Evolutionary conservation across 1,140 invertebrate genomes (phyloP).

Genomic region (Phocides pigmalion): DNA sequence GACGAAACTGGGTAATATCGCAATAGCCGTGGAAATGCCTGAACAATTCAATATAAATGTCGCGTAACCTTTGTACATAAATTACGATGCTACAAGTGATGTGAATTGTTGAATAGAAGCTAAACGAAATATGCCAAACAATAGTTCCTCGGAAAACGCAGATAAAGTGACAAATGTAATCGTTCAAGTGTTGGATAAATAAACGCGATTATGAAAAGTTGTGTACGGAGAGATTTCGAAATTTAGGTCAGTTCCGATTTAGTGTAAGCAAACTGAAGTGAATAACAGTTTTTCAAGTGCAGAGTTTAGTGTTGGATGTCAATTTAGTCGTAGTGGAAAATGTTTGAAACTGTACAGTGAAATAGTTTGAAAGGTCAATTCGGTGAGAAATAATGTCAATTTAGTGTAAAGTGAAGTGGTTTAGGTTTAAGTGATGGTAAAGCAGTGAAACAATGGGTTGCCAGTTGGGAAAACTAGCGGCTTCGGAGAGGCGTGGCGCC

Average conservation of each 20-base stretch:
- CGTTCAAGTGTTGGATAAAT: conserved; percentile 9
- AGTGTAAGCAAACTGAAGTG: conserved; percentile 18
- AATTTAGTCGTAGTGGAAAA: conserved; percentile 16
- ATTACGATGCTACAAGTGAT: conserved; percentile 10
- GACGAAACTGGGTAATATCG: conserved; percentile 28
- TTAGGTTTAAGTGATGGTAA: conserved; percentile 6
- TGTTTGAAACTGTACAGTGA: conserved; percentile 23
- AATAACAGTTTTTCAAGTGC: conserved; percentile 14
- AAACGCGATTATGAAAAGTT: conserved; percentile 20
- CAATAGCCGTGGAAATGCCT: conserved; percentile 20
- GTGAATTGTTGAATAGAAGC: conserved; percentile 2
- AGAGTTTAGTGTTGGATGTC: conserved; percentile 18
- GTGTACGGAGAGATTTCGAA: conserved; percentile 14
- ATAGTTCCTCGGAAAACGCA: conserved; percentile 1
- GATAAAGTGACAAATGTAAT: conserved; percentile 18
- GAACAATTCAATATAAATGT: conserved; percentile 21
- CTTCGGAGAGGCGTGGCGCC: conserved; percentile 82
- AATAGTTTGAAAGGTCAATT: conserved; percentile 15
- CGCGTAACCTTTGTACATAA: conserved; percentile 7
- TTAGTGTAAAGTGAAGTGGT: conserved; percentile 36
- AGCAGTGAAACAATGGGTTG: conserved; percentile 87
- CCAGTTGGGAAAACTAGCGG: conserved; percentile 89
- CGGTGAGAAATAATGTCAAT: conserved; percentile 22
- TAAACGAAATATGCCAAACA: conserved; percentile 16
- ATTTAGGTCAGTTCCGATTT: conserved; percentile 25